phyloP scores from a whole-genome alignment of 2,888 invertebrate species.

The Micropterix aruncella region DNA sequence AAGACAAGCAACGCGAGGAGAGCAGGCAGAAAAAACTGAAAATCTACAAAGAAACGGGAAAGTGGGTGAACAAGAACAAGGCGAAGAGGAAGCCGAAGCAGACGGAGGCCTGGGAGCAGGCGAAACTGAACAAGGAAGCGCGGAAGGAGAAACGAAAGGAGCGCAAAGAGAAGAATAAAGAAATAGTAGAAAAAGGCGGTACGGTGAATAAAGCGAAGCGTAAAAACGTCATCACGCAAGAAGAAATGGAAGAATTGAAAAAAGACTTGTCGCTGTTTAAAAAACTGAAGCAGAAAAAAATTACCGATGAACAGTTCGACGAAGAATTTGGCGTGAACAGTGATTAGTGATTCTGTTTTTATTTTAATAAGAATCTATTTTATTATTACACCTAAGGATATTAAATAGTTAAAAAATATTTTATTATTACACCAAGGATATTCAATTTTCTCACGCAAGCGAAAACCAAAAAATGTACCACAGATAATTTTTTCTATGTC shows the following conservation, averaged over 20 bases:
- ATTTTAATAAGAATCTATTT: too few relatives aligned
- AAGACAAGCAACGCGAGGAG: slow-evolving; percentile 64
- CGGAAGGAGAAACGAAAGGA: slow-evolving; percentile 45
- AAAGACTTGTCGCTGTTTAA: slow-evolving; percentile 74
- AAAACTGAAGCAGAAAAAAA: slow-evolving; percentile 74
- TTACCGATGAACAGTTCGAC: slow-evolving; percentile 50
- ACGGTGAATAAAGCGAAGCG: slow-evolving; percentile 27
- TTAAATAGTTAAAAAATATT: too few relatives aligned
- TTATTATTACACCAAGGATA: too few relatives aligned
- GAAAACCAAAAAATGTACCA: too few relatives aligned
- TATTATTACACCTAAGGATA: too few relatives aligned
- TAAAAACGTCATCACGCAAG: slow-evolving; percentile 45
- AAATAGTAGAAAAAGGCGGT: slow-evolving; percentile 15
- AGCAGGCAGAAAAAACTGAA: slow-evolving; percentile 56
- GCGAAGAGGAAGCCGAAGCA: slow-evolving; percentile 38
- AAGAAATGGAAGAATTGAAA: slow-evolving; percentile 63
- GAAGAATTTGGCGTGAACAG: slow-evolving; percentile 38
- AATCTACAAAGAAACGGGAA: slow-evolving; percentile 56
- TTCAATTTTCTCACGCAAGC: too few relatives aligned
- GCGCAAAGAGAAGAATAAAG: slow-evolving; percentile 43
- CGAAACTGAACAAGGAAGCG: slow-evolving; percentile 56
- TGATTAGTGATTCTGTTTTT: too few relatives aligned
- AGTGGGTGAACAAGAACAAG: slow-evolving; percentile 53
- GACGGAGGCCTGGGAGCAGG: slow-evolving; percentile 64
- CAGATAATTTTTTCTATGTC: too few relatives aligned